Evolutionary conservation across 2,797 vertebrate species (phyloP).

Genomic region (Esox masquinongy): DNA sequence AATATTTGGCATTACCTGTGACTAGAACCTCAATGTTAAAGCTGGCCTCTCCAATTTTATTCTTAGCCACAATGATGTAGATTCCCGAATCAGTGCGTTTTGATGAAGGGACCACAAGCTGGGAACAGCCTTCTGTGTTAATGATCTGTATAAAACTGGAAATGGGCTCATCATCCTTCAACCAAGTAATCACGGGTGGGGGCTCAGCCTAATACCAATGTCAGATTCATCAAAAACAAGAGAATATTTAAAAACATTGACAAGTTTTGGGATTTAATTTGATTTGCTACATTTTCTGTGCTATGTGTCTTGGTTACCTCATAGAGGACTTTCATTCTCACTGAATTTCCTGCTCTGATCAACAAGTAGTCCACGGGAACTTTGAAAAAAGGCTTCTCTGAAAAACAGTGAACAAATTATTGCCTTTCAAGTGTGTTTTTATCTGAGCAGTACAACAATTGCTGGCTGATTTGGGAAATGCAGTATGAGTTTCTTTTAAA

Average conservation of each 20-base stretch:
- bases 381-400: constrained; percentile 81
- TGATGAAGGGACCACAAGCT: constrained; percentile 81
- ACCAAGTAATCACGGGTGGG: constrained; percentile 79
- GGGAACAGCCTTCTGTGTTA: constrained; percentile 75
- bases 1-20: too few relatives aligned
- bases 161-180: constrained; percentile 81
- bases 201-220: constrained; percentile 76
- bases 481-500: too few relatives aligned
- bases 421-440: too few relatives aligned
- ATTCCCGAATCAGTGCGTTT: constrained; percentile 77
- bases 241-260: too few relatives aligned
- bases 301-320: constrained; percentile 68
- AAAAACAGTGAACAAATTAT: constrained; percentile 8
- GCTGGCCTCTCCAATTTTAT: constrained; percentile 17
- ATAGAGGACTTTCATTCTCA: constrained; percentile 78
- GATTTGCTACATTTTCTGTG: not conserved
- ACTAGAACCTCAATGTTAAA: too few relatives aligned
- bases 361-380: constrained; percentile 78
- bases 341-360: constrained; percentile 78
- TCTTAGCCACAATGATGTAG: constrained; percentile 80
- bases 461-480: too few relatives aligned
- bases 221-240: too few relatives aligned
- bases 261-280: too few relatives aligned
- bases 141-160: constrained; percentile 68
- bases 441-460: too few relatives aligned